phyloP scores from a whole-genome alignment of 2,113 vertebrate species.

The Alosa alosa region DNA sequence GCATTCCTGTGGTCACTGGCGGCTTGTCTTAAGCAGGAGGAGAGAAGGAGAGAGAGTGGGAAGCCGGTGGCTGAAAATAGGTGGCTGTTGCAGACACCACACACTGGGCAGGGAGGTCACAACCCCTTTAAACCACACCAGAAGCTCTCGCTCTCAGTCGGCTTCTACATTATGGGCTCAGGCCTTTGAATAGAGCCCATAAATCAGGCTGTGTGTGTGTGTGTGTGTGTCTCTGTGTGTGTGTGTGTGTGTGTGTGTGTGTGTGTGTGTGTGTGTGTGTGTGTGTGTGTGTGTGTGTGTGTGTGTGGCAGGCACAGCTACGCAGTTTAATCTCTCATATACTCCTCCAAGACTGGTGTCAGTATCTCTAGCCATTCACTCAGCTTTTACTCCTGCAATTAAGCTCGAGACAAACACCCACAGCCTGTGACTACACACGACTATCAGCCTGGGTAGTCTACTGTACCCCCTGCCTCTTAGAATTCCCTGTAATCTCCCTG shows the following conservation, averaged over 20 bases:
- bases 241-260: conserved; percentile 6
- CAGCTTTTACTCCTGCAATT: not conserved
- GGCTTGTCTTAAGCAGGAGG: not conserved
- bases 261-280: conserved; percentile 22
- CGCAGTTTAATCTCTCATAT: not conserved
- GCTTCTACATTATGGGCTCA: not conserved
- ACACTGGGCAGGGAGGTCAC: not conserved
- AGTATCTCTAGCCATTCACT: not conserved
- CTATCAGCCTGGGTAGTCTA: not conserved
- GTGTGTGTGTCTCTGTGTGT: conserved; percentile 9
- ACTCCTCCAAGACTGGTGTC: conserved; percentile 9
- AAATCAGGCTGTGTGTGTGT: conserved; percentile 16
- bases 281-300: conserved; percentile 15
- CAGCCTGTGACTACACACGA: not conserved
- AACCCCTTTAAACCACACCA: not conserved
- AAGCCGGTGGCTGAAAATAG: not conserved
- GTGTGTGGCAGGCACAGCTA: not conserved
- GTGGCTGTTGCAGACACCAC: not conserved
- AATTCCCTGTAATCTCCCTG: not conserved
- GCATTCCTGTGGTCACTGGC: not conserved
- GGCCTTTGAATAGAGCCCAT: not conserved
- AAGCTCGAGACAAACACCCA: not conserved
- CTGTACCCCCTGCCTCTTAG: not conserved
- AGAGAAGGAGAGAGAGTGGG: not conserved
- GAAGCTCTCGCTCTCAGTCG: not conserved